Evolutionary conservation across 2,797 vertebrate genomes (phyloP).

Genomic region (Onychomys leucogaster): DNA sequence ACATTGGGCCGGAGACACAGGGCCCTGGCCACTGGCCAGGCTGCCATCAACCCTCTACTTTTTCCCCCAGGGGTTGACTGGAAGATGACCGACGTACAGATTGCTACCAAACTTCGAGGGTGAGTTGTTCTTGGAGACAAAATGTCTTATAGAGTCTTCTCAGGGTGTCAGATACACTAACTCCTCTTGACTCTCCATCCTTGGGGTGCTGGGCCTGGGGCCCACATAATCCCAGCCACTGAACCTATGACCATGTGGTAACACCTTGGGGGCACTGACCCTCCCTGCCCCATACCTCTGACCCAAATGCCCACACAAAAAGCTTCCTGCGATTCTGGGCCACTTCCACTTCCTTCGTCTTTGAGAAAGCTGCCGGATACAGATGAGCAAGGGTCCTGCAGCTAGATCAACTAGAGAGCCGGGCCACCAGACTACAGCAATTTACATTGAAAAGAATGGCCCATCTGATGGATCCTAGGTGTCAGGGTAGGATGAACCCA

Average conservation of each 20-base stretch:
- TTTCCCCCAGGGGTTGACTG: constrained; percentile 92
- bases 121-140: constrained; percentile 87
- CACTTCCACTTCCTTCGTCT: neutral
- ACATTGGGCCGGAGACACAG: neutral
- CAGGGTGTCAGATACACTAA: neutral
- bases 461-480: neutral
- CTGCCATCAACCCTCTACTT: neutral
- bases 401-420: neutral
- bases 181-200: neutral
- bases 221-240: neutral
- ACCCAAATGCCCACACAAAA: neutral
- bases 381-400: neutral
- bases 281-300: neutral
- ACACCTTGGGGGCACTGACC: neutral
- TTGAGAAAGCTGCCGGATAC: neutral
- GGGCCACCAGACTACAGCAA: neutral
- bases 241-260: neutral
- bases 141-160: neutral
- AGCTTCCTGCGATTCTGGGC: neutral
- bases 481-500: neutral
- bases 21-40: neutral
- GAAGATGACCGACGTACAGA: constrained; percentile 95
- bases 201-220: neutral
- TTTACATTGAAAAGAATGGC: neutral
- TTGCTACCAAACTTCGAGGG: constrained; percentile 96